Conservation (phyloP, 30 jellyfish, hydroid and myxozoan species). For the Sanderia malayensis region DNA sequence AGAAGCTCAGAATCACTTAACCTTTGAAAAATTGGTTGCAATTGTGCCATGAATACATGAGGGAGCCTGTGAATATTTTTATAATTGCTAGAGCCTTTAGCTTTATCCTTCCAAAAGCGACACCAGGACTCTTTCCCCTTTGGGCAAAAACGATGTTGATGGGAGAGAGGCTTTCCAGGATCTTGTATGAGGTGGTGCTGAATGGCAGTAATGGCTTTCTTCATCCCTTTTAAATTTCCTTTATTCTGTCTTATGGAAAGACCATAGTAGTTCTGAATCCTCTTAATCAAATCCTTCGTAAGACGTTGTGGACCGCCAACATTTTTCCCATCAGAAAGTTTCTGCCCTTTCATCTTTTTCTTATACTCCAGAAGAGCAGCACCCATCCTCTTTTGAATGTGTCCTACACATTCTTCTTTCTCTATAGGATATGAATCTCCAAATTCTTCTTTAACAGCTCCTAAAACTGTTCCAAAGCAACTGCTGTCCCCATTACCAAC, state of each 20-base stretch:
- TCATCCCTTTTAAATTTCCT: conserved; percentile 30
- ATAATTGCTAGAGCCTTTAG: conserved; percentile 8
- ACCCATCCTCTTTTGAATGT: conserved; percentile 52
- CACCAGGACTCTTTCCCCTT: conserved; percentile 36
- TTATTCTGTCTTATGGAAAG: conserved; percentile 25
- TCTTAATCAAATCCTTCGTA: conserved; percentile 15
- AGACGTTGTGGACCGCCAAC: conserved; percentile 30
- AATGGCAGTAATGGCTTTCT: conserved; percentile 30
- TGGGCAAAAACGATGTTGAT: conserved; percentile 41
- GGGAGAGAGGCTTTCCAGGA: conserved; percentile 11
- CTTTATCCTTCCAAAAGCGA: conserved; percentile 31
- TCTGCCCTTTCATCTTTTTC: conserved; percentile 30
- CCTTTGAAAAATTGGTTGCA: conserved; percentile 34
- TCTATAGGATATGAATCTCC: conserved; percentile 20
- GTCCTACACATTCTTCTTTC: conserved; percentile 51
- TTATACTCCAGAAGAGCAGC: conserved; percentile 21
- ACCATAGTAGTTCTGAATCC: conserved; percentile 40
- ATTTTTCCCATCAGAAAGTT: conserved; percentile 37
- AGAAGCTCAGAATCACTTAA: conserved; percentile 31
- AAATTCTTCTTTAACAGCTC: conserved; percentile 20
- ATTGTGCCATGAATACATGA: conserved; percentile 18
- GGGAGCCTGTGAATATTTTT: conserved; percentile 14
- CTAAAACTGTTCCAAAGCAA: conserved; percentile 46
- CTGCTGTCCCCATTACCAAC: conserved; percentile 57
- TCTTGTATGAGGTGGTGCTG: conserved; percentile 19